phyloP scores from a whole-genome alignment of 2,797 vertebrate genomes.

The Limnodromus scolopaceus region DNA sequence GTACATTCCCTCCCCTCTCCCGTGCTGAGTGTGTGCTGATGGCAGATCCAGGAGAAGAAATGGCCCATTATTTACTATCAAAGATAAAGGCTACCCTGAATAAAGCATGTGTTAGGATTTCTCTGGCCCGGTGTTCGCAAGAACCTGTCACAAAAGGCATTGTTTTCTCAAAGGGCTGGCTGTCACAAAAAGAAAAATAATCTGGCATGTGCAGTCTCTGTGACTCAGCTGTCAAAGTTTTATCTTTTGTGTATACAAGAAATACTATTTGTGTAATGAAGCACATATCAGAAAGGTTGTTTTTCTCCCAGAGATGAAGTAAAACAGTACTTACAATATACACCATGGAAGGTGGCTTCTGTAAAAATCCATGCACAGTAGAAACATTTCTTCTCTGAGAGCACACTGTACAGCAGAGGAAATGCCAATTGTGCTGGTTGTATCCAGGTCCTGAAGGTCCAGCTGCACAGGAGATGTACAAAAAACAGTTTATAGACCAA shows the following conservation, averaged over 20 bases:
- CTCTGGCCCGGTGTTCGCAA: neutral
- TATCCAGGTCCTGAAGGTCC: neutral
- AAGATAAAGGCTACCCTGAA: neutral
- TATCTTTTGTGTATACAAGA: neutral
- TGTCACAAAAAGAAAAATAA: neutral
- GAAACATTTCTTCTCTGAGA: neutral
- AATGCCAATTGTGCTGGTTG: neutral
- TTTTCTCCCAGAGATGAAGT: neutral
- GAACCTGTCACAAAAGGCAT: neutral
- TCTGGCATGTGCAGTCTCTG: neutral
- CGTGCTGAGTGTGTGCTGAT: neutral
- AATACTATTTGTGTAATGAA: slow-evolving; percentile 7
- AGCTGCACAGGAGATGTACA: neutral
- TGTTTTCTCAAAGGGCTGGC: neutral
- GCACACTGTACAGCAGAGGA: neutral
- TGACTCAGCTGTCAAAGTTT: slow-evolving; percentile 24
- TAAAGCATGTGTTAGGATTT: slow-evolving; percentile 8
- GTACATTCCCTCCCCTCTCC: neutral
- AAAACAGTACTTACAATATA: neutral
- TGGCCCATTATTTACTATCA: neutral
- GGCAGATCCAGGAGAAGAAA: neutral
- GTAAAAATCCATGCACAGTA: neutral
- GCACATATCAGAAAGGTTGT: neutral
- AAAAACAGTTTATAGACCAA: neutral
- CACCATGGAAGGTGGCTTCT: neutral